Evolutionary conservation across 2,113 vertebrate genomes (phyloP).

Genomic region (Daubentonia madagascariensis): DNA sequence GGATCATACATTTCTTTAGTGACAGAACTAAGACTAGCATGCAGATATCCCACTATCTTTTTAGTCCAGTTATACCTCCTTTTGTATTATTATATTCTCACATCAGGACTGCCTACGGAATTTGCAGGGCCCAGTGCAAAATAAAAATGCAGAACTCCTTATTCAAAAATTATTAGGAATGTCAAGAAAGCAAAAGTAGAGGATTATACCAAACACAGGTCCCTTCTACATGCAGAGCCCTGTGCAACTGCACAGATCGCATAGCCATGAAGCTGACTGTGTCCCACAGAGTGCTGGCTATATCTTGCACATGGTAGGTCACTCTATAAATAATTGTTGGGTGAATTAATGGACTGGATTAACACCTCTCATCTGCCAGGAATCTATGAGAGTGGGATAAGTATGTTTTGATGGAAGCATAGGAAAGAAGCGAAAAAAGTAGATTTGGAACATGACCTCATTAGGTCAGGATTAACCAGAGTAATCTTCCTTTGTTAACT

Average conservation of each 20-base stretch:
- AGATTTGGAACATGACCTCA: background rate
- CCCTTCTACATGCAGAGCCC: background rate
- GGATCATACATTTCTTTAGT: background rate
- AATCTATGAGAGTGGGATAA: background rate
- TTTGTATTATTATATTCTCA: conserved; percentile 10
- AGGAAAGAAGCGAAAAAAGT: conserved; percentile 1
- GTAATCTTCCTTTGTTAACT: background rate
- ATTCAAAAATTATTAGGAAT: conserved; percentile 19
- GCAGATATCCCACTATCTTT: background rate
- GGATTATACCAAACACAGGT: background rate
- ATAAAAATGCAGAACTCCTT: background rate
- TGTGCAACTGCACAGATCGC: background rate
- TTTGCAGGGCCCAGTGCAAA: background rate
- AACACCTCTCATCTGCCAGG: conserved; percentile 14
- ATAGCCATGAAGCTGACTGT: background rate
- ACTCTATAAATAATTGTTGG: conserved; percentile 11
- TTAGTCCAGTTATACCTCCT: background rate
- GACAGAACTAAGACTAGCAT: background rate
- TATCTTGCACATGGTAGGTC: background rate
- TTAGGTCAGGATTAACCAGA: background rate
- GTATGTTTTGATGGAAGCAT: background rate
- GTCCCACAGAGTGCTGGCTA: background rate
- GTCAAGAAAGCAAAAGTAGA: background rate
- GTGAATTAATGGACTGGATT: conserved; percentile 5
- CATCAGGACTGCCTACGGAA: background rate